Evolutionary conservation across 2,797 vertebrate genomes (phyloP), one percentile per base, ranked within the genome.

Genomic region (Urocyon cinereoargenteus): DNA sequence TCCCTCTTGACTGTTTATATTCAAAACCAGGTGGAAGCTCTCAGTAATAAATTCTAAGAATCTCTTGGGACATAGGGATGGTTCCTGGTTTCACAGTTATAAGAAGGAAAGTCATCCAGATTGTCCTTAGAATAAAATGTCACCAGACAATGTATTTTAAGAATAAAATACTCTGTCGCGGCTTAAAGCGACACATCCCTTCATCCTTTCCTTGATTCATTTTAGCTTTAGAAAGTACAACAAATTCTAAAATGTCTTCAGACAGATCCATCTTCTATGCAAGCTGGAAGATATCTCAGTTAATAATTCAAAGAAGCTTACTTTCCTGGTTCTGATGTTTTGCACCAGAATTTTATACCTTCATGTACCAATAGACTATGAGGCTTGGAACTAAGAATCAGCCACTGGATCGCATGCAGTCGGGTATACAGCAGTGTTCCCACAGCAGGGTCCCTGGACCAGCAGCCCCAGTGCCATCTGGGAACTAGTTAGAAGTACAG

Each of bases 71-170:
- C n/a, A 22, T 1, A 22, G 36, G 26, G 21, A 21, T 40, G 36
- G 59, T 53, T 83, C 36, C 77, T 79, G 53, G 53, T 57, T 87
- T 91, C 62, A 59, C 19, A 53, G 34, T 34, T 66, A 61, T 4
- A 59, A 66, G 64, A 59, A 45, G 45, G 55, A 86, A 86, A 94
- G 70, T 34, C 83, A 34, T 53, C 40, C 70, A 51, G 19, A 88
- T 78, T 85, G 61, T 53, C 77, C 92, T 53, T 66, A 45, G 79
- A 91, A 68, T 87, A 90, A 90, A 97, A 88, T 36, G 57, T 73
- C 57, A 45, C 72, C 19, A 72, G 90, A 83, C 92, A 73, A 70
- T 62, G 36, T 51, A 75, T 79, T 40, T 82, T 49, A 94, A 61
- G 68, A 92, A 94, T 86, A 53, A 95, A 95, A 89, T 49, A 61